Base-by-base conservation (phyloP, 1,140 invertebrate genomes). In the Drosophila micromelanica region DNA sequence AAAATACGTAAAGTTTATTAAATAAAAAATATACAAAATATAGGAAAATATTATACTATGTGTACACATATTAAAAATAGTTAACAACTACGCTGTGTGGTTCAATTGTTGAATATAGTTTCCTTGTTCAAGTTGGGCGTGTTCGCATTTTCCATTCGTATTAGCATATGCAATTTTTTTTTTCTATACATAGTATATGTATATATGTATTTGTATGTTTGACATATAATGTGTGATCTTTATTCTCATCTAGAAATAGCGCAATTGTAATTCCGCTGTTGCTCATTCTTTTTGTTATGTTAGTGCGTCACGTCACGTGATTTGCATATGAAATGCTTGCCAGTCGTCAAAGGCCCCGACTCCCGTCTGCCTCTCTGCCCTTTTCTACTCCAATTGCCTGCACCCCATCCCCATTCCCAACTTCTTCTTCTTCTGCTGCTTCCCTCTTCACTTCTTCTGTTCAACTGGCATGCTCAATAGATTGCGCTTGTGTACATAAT, bases 311-410 rank as follows among this genome's bases (percentile, higher is more conserved):
- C 72, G 55, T 70, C 42, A 48, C 71, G 57, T 75, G 71, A 86
- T 86, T 86, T 70, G 75, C 82, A 86, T 86, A 87, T 68, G 76
- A 68, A 87, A 86, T 78, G 70, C 51, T 67, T 67, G 74, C 63
- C 81, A 73, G 7, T 2, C 77, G 69, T 61, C 69, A 70, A 73
- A 55, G 30, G 30, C 45, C 40, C 40, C 37, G 40, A 64, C 42
- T 38, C 57, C 46, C 40, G 40, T 43, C n/a, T 37, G 42, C 27
- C 32, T 12, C 12, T 12, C 0, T 2, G 9, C 12, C 20, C 27
- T 27, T 27, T 27, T 27, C 27, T 27, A 27, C 27, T 27, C 27
- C 30, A n/a, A 0, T 9, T 13, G 9, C 20, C 23, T 3, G 37
- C 37, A 7, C 17, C 13, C 9, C 13, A 27, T 17, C n/a, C 20